These are phyloP conservation scores for Rhinophrynus dorsalis DNA, from an alignment of 2,797 vertebrate species.

Conservation along the genomic window DNA sequence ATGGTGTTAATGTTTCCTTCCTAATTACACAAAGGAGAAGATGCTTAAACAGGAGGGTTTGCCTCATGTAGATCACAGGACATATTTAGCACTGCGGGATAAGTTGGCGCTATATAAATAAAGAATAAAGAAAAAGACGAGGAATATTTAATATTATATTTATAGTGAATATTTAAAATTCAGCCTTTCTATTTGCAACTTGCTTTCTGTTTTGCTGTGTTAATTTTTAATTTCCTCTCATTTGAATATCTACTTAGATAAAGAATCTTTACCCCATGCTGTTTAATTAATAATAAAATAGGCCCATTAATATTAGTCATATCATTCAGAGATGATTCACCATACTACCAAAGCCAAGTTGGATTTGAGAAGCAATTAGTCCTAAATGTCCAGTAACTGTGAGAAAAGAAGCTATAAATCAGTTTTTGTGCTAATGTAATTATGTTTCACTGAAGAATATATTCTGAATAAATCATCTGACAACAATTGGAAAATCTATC, in stretches of 20 bases:
- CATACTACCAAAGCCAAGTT: constrained; percentile 76
- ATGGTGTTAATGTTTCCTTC: no score
- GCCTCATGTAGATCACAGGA: no score
- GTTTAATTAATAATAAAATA: constrained; percentile 64
- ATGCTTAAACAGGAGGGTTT: no score
- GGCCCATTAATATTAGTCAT: constrained; percentile 65
- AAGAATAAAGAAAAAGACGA: no score
- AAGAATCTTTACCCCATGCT: constrained; percentile 55
- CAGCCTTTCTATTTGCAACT: neutral
- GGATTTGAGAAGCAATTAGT: constrained; percentile 78
- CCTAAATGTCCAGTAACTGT: constrained; percentile 69
- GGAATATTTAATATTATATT: no score
- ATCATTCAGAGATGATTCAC: constrained; percentile 78
- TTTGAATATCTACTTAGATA: constrained; percentile 64
- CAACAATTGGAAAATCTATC: constrained; percentile 56
- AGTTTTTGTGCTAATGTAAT: constrained; percentile 65
- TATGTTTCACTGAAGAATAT: constrained; percentile 55
- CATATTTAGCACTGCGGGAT: no score
- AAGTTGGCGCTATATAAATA: no score
- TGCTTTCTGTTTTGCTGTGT: neutral
- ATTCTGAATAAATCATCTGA: constrained; percentile 54
- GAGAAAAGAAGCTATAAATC: constrained; percentile 67
- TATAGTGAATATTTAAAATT: neutral
- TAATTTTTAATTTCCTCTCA: constrained; percentile 9
- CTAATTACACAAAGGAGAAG: no score